These are phyloP conservation scores for Pyrocoelia pectoralis DNA, from an alignment of 2,888 invertebrate genomes.

Conservation along the genomic window DNA sequence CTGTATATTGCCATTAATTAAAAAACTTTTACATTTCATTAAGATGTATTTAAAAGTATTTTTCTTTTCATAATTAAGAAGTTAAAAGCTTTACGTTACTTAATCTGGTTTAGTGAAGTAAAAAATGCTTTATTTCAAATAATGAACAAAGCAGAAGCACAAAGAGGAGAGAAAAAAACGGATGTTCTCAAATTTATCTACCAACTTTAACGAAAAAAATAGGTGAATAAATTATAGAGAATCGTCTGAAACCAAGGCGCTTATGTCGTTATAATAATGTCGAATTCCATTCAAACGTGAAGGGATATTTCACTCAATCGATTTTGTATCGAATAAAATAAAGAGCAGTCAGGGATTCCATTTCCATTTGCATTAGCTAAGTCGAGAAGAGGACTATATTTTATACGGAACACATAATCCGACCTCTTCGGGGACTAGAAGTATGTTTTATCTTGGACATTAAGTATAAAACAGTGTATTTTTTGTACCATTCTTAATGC, in stretches of 20 bases:
- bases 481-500: conserved; percentile 34
- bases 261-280: conserved; percentile 14
- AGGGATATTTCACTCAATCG: conserved; percentile 24
- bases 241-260: conserved; percentile 13
- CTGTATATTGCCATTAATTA: too few relatives aligned
- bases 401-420: conserved; percentile 39
- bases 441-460: conserved; percentile 36
- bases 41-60: too few relatives aligned
- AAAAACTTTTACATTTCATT: too few relatives aligned
- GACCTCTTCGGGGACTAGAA: conserved; percentile 32
- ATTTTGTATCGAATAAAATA: conserved; percentile 33
- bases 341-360: conserved; percentile 36
- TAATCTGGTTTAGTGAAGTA: too few relatives aligned
- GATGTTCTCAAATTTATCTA: conserved; percentile 4
- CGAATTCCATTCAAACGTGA: conserved; percentile 10
- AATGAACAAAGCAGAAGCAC: background rate
- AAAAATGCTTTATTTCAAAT: too few relatives aligned
- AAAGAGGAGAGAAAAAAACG: background rate
- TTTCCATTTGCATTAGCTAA: conserved; percentile 41
- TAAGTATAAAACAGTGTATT: conserved; percentile 37
- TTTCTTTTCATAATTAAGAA: too few relatives aligned
- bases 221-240: conserved; percentile 10
- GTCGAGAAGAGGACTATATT: conserved; percentile 35
- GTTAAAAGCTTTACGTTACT: too few relatives aligned
- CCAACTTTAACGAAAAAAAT: conserved; percentile 6